Conservation (phyloP, 2,113 vertebrate genomes). For the Protobothrops flavoviridis region DNA sequence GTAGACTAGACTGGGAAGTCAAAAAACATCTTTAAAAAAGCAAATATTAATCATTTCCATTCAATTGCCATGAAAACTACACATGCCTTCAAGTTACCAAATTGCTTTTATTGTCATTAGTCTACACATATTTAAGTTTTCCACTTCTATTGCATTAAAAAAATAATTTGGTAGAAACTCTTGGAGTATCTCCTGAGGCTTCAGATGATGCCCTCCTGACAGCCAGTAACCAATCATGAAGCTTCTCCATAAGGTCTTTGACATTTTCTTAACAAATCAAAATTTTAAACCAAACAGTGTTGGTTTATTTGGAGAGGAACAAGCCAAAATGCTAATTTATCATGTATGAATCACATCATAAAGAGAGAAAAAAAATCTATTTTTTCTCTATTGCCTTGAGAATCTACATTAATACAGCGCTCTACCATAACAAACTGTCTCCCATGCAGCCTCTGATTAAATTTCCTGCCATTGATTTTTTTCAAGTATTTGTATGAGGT, state of each 20-base stretch:
- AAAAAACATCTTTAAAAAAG: background rate
- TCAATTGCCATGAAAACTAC: background rate
- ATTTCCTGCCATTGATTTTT: slow-evolving; percentile 15
- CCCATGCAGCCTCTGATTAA: slow-evolving; percentile 6
- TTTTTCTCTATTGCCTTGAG: background rate
- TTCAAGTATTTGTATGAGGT: background rate
- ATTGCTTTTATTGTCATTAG: background rate
- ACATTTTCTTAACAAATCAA: background rate
- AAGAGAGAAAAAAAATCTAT: too few species aligned
- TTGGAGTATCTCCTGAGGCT: background rate
- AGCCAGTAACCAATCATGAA: background rate
- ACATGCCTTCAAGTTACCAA: background rate
- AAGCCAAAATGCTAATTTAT: background rate
- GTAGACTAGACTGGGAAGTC: background rate
- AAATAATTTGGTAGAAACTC: background rate
- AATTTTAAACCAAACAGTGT: background rate
- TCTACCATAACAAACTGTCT: background rate
- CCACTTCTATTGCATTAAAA: background rate
- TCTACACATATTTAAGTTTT: background rate
- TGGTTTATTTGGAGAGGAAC: background rate
- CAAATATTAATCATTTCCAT: background rate
- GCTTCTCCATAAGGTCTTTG: background rate
- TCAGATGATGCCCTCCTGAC: background rate
- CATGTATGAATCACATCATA: background rate
- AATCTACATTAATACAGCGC: background rate